Evolutionary conservation across 2,797 vertebrate species (phyloP).

Genomic region (Yasuhikotakia modesta): DNA sequence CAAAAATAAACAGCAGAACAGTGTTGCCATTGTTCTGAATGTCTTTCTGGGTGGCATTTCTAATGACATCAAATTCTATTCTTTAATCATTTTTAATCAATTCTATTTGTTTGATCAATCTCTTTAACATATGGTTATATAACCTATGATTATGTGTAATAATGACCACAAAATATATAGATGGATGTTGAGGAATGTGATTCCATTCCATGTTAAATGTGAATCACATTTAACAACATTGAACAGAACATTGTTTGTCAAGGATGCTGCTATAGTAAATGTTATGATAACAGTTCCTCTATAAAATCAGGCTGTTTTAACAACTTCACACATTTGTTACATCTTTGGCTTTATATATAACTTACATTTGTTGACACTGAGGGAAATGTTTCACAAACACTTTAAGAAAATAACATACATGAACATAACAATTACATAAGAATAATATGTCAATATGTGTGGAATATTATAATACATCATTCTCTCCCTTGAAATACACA

Average conservation of each 20-base stretch:
- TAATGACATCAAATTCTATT: not conserved
- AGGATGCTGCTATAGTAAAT: not conserved
- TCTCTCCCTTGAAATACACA: conserved; percentile 4
- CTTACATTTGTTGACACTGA: not conserved
- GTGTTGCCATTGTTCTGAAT: not conserved
- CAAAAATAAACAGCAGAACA: conserved; percentile 42
- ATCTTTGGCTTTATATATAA: not conserved
- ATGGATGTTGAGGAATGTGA: not conserved
- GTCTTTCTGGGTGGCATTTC: not conserved
- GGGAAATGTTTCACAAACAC: not conserved
- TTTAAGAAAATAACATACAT: too few species aligned
- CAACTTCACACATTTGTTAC: not conserved
- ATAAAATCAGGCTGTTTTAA: not conserved
- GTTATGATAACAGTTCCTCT: conserved; percentile 1
- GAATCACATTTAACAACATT: not conserved
- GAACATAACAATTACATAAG: not conserved
- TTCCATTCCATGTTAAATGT: too few species aligned
- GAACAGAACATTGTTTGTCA: not conserved
- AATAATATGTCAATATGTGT: not conserved
- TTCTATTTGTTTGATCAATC: not conserved
- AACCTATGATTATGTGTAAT: not conserved
- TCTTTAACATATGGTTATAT: not conserved
- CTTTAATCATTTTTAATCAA: not conserved
- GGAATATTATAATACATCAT: not conserved
- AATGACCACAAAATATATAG: not conserved